phyloP scores from a whole-genome alignment of 1,140 invertebrate genomes.

The Brachionus asplanchnoidis region DNA sequence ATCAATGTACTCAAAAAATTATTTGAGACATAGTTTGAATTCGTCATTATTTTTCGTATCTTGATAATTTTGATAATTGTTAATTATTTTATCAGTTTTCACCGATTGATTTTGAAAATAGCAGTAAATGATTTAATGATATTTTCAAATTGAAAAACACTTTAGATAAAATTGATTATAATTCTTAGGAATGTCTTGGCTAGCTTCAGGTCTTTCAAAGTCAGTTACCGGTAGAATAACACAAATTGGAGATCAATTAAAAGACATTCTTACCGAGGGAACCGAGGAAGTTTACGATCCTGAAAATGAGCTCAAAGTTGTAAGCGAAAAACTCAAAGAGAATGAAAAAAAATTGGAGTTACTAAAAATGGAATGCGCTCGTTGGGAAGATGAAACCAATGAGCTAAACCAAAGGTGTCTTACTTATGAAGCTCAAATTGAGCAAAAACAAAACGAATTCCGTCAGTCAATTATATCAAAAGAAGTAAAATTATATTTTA shows the following conservation, averaged over 20 bases:
- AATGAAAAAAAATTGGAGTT: constrained; percentile 19
- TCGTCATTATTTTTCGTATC: constrained; percentile 14
- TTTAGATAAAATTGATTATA: neutral
- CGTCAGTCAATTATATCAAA: neutral
- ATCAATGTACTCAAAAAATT: neutral
- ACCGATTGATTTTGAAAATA: neutral
- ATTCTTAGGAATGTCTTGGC: constrained; percentile 16
- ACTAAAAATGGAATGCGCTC: constrained; percentile 8
- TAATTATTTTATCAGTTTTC: no score
- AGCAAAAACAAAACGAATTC: constrained; percentile 10
- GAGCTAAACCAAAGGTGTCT: neutral
- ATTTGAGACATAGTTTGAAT: constrained; percentile 30
- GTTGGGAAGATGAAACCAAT: constrained; percentile 37
- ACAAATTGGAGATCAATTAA: constrained; percentile 26
- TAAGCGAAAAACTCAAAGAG: constrained; percentile 23
- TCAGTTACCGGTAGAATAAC: constrained; percentile 21
- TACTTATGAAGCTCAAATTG: constrained; percentile 28
- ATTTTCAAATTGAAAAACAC: neutral
- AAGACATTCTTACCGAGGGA: constrained; percentile 34
- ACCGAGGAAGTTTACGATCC: constrained; percentile 36
- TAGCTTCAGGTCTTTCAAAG: constrained; percentile 11
- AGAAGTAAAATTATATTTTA: constrained; percentile 6
- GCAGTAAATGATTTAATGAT: neutral
- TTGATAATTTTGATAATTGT: neutral
- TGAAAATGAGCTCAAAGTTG: constrained; percentile 13